Conservation (phyloP, 2,797 vertebrate genomes). For the Morelia viridis region DNA sequence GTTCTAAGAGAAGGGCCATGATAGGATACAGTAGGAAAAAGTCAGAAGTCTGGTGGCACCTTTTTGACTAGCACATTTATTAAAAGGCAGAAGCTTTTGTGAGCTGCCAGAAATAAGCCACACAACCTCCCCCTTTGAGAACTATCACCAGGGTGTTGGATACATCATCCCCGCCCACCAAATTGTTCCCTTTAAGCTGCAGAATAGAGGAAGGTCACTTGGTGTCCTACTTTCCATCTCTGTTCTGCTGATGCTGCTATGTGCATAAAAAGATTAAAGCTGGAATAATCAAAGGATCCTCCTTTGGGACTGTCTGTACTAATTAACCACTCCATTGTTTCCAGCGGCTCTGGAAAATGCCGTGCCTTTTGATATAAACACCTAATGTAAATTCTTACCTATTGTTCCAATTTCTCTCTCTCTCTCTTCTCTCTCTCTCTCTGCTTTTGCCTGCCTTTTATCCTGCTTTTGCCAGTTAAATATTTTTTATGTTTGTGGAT, state of each 20-base stretch:
- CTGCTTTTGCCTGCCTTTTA: neutral
- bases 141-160: neutral
- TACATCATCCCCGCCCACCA: neutral
- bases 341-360: neutral
- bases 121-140: neutral
- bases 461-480: neutral
- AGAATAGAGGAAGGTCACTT: neutral
- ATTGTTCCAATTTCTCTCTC: neutral
- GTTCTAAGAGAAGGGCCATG: neutral
- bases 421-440: neutral
- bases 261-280: neutral
- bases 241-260: neutral
- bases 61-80: neutral
- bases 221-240: neutral
- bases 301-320: neutral
- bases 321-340: neutral
- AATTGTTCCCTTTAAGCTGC: neutral
- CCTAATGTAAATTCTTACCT: neutral
- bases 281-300: neutral
- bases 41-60: neutral
- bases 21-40: neutral
- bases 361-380: neutral
- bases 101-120: neutral
- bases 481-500: neutral
- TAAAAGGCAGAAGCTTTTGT: neutral